Evolutionary conservation across 2,888 invertebrate species (phyloP).

Genomic region (Minunthozetes semirufus): DNA sequence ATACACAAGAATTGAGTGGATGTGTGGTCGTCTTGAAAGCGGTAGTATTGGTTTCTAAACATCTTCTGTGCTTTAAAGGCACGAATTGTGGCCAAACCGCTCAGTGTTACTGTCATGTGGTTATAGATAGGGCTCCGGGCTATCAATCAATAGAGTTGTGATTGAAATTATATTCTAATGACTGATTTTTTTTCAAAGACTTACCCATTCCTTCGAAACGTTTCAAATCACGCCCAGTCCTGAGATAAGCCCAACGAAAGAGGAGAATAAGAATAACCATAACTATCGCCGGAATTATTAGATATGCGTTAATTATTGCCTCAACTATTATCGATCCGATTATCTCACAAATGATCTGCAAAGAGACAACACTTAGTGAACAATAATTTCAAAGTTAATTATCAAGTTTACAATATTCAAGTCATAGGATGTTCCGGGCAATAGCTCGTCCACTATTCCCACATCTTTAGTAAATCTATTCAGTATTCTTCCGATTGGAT

Average conservation of each 20-base stretch:
- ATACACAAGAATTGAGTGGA: constrained; percentile 25
- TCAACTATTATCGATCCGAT: constrained; percentile 52
- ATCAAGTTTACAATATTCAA: constrained; percentile 38
- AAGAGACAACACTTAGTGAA: background rate
- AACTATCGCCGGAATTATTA: constrained; percentile 49
- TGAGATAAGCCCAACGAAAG: constrained; percentile 50
- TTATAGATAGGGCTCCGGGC: constrained; percentile 30
- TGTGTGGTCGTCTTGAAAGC: constrained; percentile 32
- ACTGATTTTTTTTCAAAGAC: background rate
- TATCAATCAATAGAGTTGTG: background rate
- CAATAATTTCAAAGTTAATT: background rate
- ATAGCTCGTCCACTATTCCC: constrained; percentile 41
- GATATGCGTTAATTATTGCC: constrained; percentile 49
- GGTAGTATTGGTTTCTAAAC: constrained; percentile 27
- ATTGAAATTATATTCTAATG: background rate
- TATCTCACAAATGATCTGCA: constrained; percentile 53
- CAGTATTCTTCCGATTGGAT: constrained; percentile 49
- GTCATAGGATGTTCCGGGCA: constrained; percentile 40
- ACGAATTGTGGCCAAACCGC: constrained; percentile 30
- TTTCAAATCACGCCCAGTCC: constrained; percentile 52
- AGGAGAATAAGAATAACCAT: constrained; percentile 49
- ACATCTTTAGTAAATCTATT: constrained; percentile 41
- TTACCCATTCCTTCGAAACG: constrained; percentile 51
- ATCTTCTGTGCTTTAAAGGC: constrained; percentile 9
- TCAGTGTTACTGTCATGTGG: constrained; percentile 31